Evolutionary conservation across 1,140 invertebrate genomes (phyloP), one percentile per base, ranked within the genome.

Genomic region (Pachyrhynchus sulphureomaculatus): DNA sequence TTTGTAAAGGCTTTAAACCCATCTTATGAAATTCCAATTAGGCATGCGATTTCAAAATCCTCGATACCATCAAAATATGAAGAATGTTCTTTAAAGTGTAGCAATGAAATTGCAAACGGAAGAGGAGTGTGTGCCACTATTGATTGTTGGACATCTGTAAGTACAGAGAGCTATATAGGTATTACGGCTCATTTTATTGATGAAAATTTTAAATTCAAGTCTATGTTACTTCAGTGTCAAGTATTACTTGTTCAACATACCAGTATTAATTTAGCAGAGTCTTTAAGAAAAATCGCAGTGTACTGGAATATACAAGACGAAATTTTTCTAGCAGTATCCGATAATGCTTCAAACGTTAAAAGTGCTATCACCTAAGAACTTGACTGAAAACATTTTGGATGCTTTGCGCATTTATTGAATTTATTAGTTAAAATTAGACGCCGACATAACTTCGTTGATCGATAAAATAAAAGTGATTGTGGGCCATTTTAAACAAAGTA

Each of bases 381-480:
- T n/a, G n/a, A 17, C 1, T 52, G 26, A 23, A 59, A 65, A 51
- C 60, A 65, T 49, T 68, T 65, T 62, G 53, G n/a, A n/a, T n/a
- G n/a, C n/a, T n/a, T n/a, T n/a, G n/a, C n/a, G 52, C 51, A 66
- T 32, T 59, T 45, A 13, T 21, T 72, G 21, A 71, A 71, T 49
- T 62, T 71, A 49, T 66, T 70, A 18, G 64, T 70, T 4, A 47
- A 70, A 48, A 49, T 32, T n/a, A 71, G 9, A 37, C 53, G 36
- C 15, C 20, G 36, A 10, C 64, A 10, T 5, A 65, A 8, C 3
- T 6, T 23, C 21, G 53, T 13, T 23, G 72, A 29, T 62, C 60
- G 4, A n/a, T n/a, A 73, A 73, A 66, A 53, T 71, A 4, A 74
- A 68, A 64, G 42, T n/a, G 15, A 68, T 71, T n/a, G 68, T 68